phyloP scores from a whole-genome alignment of 2,888 invertebrate species.

The Tubulanus polymorphus region DNA sequence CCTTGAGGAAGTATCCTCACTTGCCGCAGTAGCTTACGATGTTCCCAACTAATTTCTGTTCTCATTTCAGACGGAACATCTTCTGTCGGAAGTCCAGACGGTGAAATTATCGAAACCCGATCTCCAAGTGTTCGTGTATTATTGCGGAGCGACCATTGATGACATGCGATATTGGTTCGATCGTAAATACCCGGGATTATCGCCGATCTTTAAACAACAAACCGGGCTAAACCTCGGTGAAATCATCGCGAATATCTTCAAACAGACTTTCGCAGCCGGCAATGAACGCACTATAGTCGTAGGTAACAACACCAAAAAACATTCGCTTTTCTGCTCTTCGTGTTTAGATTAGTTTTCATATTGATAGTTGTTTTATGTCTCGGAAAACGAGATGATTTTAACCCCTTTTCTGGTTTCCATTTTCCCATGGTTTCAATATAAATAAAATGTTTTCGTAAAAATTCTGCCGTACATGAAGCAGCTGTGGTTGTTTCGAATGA shows the following conservation, averaged over 20 bases:
- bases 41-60: neutral
- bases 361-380: no score
- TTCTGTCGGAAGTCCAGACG: constrained; percentile 20
- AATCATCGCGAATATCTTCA: constrained; percentile 22
- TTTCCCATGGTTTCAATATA: no score
- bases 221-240: constrained; percentile 23
- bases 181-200: constrained; percentile 14
- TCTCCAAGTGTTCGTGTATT: constrained; percentile 22
- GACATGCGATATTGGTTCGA: constrained; percentile 28
- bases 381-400: no score
- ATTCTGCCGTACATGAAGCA: no score
- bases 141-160: constrained; percentile 22
- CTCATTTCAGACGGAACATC: constrained; percentile 27
- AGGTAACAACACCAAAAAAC: no score
- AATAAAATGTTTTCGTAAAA: no score
- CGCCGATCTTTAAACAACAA: constrained; percentile 20
- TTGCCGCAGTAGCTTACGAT: no score
- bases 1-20: no score
- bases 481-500: no score
- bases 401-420: no score
- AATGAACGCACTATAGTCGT: constrained; percentile 25
- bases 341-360: no score
- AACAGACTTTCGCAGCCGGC: constrained; percentile 21
- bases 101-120: constrained; percentile 9
- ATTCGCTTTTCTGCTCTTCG: no score